phyloP scores from a whole-genome alignment of 2,113 vertebrate genomes.

The Tapirus terrestris region DNA sequence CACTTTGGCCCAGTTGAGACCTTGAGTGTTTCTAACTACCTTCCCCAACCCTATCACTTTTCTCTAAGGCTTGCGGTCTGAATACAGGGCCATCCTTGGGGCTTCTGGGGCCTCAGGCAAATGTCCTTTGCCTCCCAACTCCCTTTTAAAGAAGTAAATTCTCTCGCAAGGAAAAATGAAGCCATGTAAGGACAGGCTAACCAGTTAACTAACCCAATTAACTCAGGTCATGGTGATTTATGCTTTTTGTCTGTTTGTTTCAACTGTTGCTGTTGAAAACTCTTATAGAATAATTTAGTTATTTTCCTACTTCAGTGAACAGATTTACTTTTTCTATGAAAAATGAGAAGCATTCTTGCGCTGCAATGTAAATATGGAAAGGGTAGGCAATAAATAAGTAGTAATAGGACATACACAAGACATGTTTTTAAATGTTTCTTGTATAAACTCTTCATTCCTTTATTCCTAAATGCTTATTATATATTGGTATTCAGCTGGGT shows the following conservation, averaged over 20 bases:
- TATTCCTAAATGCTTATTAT: background rate
- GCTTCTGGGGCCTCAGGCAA: background rate
- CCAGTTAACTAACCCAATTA: background rate
- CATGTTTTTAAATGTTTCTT: conserved; percentile 11
- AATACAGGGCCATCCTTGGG: background rate
- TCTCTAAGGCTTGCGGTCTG: background rate
- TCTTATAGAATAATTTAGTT: background rate
- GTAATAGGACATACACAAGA: background rate
- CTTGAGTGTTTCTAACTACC: background rate
- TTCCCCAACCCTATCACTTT: background rate
- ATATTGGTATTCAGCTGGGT: background rate
- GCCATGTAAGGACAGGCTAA: background rate
- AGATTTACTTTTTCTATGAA: background rate
- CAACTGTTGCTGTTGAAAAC: background rate
- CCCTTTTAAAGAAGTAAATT: background rate
- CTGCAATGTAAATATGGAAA: background rate
- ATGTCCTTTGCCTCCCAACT: background rate
- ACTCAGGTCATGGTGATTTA: background rate
- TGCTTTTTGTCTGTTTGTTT: background rate
- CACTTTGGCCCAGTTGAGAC: background rate
- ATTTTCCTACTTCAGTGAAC: conserved; percentile 20
- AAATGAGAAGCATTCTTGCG: background rate
- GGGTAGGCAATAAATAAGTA: background rate
- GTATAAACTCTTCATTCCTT: background rate
- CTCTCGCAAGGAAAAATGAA: conserved; percentile 13